Base-by-base conservation (phyloP, 1,140 invertebrate species). In the Pseudobourletiella spinata region DNA sequence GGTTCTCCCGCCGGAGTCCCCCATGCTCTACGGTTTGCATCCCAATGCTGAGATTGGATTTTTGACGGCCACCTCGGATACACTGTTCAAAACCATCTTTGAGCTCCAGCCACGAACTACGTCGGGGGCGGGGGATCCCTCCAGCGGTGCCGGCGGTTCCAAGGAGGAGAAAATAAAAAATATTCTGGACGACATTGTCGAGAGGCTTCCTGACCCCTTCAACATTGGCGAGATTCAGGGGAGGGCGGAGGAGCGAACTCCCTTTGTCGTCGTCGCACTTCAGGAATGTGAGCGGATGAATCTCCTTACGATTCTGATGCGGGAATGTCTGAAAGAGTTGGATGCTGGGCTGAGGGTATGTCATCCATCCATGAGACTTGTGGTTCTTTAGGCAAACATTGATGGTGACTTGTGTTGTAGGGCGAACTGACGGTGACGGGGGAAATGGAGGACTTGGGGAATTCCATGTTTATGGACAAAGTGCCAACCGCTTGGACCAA, bases 11-110 rank as follows among this genome's bases (percentile, higher is more conserved):
- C 77, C 86, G 1, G 94, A 98, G 75, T 92, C 86, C 14, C 92
- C 94, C 0, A 88, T 91, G 73, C 77, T 97, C 2, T 98, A 97
- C 72, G 93, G 94, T 0, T 77, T 98, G 6, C 95, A 97, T 78
- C 92, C 94, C 0, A 98, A 98, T 75, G 92, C 95, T n/a, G 94
- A 97, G 78, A 95, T 97, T 50, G 93, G 94, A 15, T 95, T 96
- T 73, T 73, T 97, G 11, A 95, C 91, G 0, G 91, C 87, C 0
- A 89, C 86, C 0, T 90, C 91, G 0, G 91, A 95, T 70, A 91
- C 89, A 74, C 78, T 97, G 24, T 96, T 97, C 72, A 83, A 83
- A 67, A 95, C 91, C 0, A 89, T 98, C 24, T 93, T 97, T 75
- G 92, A 96, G 76, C 90, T 97, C 86, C 93, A 97, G 73, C 93